Percentiles rank a stretch among this genome's conserved stretches.
phyloP scores from a whole-genome alignment of 2,113 vertebrate species.

The Protobothrops flavoviridis region DNA sequence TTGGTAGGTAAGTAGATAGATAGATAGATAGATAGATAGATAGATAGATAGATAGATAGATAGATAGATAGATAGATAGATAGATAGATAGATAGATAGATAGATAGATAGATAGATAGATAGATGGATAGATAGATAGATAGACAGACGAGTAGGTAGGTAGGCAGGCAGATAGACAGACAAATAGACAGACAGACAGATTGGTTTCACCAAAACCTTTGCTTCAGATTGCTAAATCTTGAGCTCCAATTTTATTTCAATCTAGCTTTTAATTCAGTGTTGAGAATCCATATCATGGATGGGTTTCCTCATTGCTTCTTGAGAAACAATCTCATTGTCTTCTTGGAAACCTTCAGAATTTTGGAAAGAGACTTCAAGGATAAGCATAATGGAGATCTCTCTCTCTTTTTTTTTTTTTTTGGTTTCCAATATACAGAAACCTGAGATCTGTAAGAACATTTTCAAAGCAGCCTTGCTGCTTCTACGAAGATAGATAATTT shows the following conservation, averaged over 20 bases:
- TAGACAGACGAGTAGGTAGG: too few relatives aligned
- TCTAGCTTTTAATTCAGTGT: constrained; percentile 33
- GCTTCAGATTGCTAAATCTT: not conserved
- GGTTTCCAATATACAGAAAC: constrained; percentile 42
- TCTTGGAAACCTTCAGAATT: constrained; percentile 2
- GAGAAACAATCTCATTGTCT: not conserved
- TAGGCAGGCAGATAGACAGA: too few relatives aligned
- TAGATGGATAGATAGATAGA: too few relatives aligned
- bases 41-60: too few relatives aligned
- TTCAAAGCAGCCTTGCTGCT: constrained; percentile 48
- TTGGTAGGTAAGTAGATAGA: too few relatives aligned
- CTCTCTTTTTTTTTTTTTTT: constrained; percentile 9
- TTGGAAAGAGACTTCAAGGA: constrained; percentile 34
- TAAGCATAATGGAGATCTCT: constrained; percentile 10
- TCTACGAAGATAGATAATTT: constrained; percentile 69
- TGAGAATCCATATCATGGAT: constrained; percentile 4
- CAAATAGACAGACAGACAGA: not conserved
- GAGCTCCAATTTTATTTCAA: not conserved
- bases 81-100: too few relatives aligned
- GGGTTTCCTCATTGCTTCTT: constrained; percentile 10
- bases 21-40: too few relatives aligned
- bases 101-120: too few relatives aligned
- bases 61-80: too few relatives aligned
- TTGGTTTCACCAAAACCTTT: not conserved
- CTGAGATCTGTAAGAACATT: constrained; percentile 31